Percentiles rank a stretch among this genome's conserved stretches.
Conservation (phyloP, 1,140 invertebrate species). For the Homarus americanus region DNA sequence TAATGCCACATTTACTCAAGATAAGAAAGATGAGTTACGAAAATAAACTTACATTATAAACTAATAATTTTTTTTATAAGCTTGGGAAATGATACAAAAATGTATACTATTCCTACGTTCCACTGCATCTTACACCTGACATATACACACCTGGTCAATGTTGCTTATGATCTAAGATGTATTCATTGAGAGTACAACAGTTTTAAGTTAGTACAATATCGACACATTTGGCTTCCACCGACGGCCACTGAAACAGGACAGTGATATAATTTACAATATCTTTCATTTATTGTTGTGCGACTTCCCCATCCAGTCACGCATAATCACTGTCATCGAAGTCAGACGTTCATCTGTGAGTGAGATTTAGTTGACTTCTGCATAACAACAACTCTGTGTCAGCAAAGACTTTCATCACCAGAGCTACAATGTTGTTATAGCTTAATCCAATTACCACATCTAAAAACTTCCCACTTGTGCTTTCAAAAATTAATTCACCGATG, state of each 20-base stretch:
- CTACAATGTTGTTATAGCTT: too few relatives aligned
- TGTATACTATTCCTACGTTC: neutral
- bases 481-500: neutral
- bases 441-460: neutral
- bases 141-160: conserved; percentile 25
- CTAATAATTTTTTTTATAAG: neutral
- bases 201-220: neutral
- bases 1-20: conserved; percentile 32
- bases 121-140: conserved; percentile 12
- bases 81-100: neutral
- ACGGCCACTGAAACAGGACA: neutral
- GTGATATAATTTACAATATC: neutral
- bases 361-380: neutral
- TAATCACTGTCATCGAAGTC: neutral
- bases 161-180: conserved; percentile 5
- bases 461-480: neutral
- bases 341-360: neutral
- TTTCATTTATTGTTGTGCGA: conserved; percentile 33
- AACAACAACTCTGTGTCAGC: too few relatives aligned
- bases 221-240: neutral
- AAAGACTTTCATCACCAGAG: too few relatives aligned
- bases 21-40: conserved; percentile 23
- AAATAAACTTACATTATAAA: conserved; percentile 19
- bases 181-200: neutral
- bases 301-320: conserved; percentile 1